These are phyloP conservation scores for Mythimna albipuncta DNA, from an alignment of 2,888 invertebrate species.

Conservation along the genomic window DNA sequence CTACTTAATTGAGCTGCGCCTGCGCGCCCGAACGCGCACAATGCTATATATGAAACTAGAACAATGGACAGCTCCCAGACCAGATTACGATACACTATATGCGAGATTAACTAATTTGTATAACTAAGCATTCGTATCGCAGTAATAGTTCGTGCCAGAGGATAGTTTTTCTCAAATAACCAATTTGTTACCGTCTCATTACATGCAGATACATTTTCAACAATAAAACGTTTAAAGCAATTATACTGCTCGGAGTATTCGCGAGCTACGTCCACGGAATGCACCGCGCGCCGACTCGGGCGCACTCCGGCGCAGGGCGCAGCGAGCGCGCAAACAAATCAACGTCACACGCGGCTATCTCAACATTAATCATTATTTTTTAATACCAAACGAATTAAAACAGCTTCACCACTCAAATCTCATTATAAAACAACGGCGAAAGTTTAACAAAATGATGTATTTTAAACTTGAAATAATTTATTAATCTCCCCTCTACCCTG, in stretches of 20 bases:
- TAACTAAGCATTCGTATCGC: slow-evolving; percentile 31
- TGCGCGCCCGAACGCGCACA: slow-evolving; percentile 36
- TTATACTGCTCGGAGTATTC: slow-evolving; percentile 25
- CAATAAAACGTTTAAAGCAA: slow-evolving; percentile 5
- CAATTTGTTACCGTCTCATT: background rate
- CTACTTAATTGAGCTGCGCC: slow-evolving; percentile 74
- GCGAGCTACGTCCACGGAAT: slow-evolving; percentile 21
- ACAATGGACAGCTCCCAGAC: slow-evolving; percentile 60
- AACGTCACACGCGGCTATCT: slow-evolving; percentile 51
- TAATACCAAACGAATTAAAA: slow-evolving; percentile 63
- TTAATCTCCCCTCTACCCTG: slow-evolving; percentile 43
- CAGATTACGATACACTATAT: slow-evolving; percentile 40
- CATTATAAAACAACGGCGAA: slow-evolving; percentile 58
- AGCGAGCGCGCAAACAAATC: slow-evolving; percentile 46
- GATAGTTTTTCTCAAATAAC: slow-evolving; percentile 8
- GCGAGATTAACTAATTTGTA: slow-evolving; percentile 50
- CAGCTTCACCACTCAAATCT: slow-evolving; percentile 61
- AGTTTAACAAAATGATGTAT: slow-evolving; percentile 61
- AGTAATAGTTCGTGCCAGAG: background rate
- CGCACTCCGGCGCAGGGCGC: slow-evolving; percentile 1
- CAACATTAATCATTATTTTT: slow-evolving; percentile 53
- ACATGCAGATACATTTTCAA: slow-evolving; percentile 2
- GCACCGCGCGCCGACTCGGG: background rate
- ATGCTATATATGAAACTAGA: slow-evolving; percentile 50
- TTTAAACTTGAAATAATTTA: slow-evolving; percentile 63